Percentiles rank a stretch among this genome's conserved stretches.
phyloP scores from a whole-genome alignment of 2,888 invertebrate genomes.

The Stramonita haemastoma region DNA sequence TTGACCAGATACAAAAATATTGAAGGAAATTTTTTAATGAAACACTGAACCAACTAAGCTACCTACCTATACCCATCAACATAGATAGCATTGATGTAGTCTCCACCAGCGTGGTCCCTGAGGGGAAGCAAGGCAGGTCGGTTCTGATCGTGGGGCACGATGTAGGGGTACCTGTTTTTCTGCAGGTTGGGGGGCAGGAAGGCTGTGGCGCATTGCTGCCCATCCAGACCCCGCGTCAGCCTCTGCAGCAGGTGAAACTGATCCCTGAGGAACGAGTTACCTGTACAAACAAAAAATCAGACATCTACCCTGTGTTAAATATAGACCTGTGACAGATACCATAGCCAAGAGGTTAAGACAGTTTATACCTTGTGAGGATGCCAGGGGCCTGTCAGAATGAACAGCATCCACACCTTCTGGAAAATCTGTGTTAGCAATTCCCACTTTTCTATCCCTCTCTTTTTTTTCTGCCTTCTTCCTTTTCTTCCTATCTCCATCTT shows the following conservation, averaged over 20 bases:
- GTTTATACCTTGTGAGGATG: no score
- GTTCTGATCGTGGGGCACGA: slow-evolving; percentile 67
- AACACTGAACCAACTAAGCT: background rate
- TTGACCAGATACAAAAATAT: no score
- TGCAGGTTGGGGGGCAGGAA: slow-evolving; percentile 60
- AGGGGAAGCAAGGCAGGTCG: slow-evolving; percentile 63
- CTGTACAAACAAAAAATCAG: slow-evolving; percentile 36
- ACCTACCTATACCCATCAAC: slow-evolving; percentile 68
- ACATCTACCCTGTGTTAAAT: no score
- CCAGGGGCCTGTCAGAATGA: no score
- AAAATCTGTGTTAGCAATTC: no score
- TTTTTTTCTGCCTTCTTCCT: no score
- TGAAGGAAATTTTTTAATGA: no score
- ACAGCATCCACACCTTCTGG: no score
- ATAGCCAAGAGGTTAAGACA: no score
- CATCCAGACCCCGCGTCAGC: slow-evolving; percentile 61
- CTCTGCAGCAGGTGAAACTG: slow-evolving; percentile 71
- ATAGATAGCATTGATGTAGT: slow-evolving; percentile 76
- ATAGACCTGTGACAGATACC: no score
- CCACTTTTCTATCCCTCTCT: no score
- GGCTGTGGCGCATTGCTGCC: slow-evolving; percentile 60
- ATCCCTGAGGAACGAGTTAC: slow-evolving; percentile 67
- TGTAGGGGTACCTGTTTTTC: slow-evolving; percentile 72
- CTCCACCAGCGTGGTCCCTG: slow-evolving; percentile 59
- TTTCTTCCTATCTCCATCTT: no score